These are phyloP conservation scores for Clarias macrocephalus DNA, from an alignment of 2,113 vertebrate genomes.

Conservation along the genomic window DNA sequence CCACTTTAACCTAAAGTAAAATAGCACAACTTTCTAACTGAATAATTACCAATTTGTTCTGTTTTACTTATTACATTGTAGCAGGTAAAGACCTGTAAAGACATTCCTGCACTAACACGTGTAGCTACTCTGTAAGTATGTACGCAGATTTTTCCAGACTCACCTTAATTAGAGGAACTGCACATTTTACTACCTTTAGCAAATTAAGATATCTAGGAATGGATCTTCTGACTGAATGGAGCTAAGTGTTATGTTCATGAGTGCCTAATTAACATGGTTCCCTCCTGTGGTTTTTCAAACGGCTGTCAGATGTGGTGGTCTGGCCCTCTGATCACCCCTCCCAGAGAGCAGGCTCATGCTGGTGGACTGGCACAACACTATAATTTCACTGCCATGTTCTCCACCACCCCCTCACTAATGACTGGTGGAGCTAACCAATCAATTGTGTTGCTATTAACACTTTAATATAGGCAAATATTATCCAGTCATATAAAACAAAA, in stretches of 20 bases:
- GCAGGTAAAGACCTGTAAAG: background rate
- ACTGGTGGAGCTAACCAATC: constrained; percentile 53
- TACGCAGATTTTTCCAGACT: constrained; percentile 22
- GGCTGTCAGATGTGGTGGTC: constrained; percentile 52
- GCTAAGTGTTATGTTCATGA: constrained; percentile 51
- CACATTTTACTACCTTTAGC: constrained; percentile 41
- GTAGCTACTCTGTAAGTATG: background rate
- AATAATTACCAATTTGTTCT: background rate
- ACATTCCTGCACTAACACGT: constrained; percentile 1
- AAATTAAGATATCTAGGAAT: constrained; percentile 46
- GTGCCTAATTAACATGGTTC: constrained; percentile 55
- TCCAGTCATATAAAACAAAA: constrained; percentile 61
- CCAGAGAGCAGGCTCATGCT: constrained; percentile 54
- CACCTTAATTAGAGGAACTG: constrained; percentile 26
- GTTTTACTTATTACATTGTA: background rate
- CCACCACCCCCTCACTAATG: constrained; percentile 58
- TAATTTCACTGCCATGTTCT: constrained; percentile 53
- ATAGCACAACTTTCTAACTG: background rate
- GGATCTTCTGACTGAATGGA: constrained; percentile 42
- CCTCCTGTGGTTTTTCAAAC: constrained; percentile 57
- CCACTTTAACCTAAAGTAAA: background rate
- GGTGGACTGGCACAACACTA: constrained; percentile 48
- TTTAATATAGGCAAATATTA: constrained; percentile 62
- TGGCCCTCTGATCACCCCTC: constrained; percentile 43
- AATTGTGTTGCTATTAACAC: constrained; percentile 62